Evolutionary conservation across 2,113 vertebrate species (phyloP).

Genomic region (Rousettus leschenaultii): DNA sequence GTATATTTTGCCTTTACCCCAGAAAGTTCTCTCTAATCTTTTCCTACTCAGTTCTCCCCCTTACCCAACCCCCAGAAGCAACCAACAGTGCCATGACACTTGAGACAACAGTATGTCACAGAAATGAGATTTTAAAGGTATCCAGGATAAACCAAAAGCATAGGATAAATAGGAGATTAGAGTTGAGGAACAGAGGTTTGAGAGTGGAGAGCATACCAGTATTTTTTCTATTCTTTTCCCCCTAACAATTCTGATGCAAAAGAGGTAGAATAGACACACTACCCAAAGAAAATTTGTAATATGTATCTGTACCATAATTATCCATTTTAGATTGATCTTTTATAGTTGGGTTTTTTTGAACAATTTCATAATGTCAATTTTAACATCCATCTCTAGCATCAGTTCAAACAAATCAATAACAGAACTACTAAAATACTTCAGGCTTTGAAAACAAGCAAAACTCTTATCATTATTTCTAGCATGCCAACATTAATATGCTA

Average conservation of each 20-base stretch:
- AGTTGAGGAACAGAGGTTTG: neutral
- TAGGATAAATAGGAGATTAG: neutral
- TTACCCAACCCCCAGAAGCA: neutral
- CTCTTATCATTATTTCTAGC: neutral
- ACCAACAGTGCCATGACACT: neutral
- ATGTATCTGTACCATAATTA: neutral
- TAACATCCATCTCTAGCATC: neutral
- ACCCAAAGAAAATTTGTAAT: neutral
- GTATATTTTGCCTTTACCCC: neutral
- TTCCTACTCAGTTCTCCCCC: neutral
- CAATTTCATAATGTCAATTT: slow-evolving; percentile 9
- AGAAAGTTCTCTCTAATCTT: neutral
- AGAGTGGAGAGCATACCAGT: neutral
- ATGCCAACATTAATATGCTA: neutral
- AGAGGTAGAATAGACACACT: neutral
- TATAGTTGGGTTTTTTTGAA: neutral
- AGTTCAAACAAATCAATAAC: slow-evolving; percentile 10
- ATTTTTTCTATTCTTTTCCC: neutral
- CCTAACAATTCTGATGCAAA: neutral
- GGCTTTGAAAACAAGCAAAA: slow-evolving; percentile 30
- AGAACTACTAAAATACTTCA: slow-evolving; percentile 10
- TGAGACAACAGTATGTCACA: neutral
- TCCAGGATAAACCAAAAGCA: neutral
- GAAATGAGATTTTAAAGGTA: neutral
- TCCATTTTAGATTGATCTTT: slow-evolving; percentile 9